These are phyloP conservation scores for Limnephilus rhombicus DNA, from an alignment of 2,888 invertebrate genomes.

Conservation along the genomic window DNA sequence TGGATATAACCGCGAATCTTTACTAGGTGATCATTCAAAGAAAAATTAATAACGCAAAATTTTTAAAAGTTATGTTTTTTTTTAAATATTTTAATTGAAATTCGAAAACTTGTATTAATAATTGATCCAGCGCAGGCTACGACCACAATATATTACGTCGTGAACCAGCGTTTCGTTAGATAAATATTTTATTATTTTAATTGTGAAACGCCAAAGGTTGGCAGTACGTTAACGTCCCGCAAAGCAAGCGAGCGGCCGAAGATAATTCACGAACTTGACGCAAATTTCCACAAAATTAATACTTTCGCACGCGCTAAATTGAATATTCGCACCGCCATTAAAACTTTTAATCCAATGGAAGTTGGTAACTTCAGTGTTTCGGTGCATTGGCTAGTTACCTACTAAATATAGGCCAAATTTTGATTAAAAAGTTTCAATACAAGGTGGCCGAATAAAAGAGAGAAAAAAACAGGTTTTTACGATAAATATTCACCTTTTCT, in stretches of 20 bases:
- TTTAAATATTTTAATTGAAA: too few relatives aligned
- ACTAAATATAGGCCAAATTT: neutral
- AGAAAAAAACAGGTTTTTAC: neutral
- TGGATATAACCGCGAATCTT: too few relatives aligned
- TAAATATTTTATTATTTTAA: neutral
- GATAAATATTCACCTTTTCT: neutral
- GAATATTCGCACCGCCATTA: constrained; percentile 39
- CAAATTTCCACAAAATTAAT: constrained; percentile 36
- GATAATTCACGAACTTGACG: neutral
- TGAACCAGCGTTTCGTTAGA: too few relatives aligned
- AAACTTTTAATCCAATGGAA: constrained; percentile 34
- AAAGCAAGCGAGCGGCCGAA: constrained; percentile 4
- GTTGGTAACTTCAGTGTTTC: neutral
- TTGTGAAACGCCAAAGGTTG: neutral
- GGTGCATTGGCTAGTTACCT: neutral
- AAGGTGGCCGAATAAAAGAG: neutral
- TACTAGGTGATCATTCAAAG: too few relatives aligned
- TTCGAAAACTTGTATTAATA: too few relatives aligned
- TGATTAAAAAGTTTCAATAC: neutral
- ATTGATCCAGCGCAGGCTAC: too few relatives aligned
- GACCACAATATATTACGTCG: too few relatives aligned
- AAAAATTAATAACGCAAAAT: too few relatives aligned
- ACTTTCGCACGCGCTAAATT: constrained; percentile 29
- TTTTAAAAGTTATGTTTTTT: too few relatives aligned
- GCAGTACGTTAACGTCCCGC: neutral